Percentiles rank a stretch among this genome's conserved stretches.
Evolutionary conservation across 37 sponge, comb jelly and placozoan genomes (phyloP).

Genomic region (Crambe crambe): DNA sequence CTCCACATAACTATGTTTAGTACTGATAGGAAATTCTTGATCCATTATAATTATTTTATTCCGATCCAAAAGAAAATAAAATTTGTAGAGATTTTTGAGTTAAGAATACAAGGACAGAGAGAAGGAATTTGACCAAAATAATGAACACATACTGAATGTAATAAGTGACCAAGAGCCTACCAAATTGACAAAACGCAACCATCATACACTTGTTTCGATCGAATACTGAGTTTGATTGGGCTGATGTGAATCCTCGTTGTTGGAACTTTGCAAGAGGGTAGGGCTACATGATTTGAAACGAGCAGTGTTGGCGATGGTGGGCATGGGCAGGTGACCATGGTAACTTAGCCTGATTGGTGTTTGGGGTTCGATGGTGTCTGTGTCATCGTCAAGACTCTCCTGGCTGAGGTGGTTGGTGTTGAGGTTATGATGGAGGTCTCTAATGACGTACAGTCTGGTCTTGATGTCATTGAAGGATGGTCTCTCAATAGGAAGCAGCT

Average conservation of each 20-base stretch:
- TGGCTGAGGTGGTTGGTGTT: neutral
- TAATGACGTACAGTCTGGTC: slow-evolving; percentile 4
- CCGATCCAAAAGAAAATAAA: no score
- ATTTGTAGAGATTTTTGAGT: neutral
- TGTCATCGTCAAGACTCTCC: neutral
- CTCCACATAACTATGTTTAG: neutral
- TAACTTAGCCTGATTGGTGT: slow-evolving; percentile 11
- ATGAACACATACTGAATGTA: neutral
- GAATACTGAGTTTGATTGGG: neutral
- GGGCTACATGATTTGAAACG: slow-evolving; percentile 1
- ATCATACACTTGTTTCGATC: neutral
- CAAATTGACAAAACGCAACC: neutral
- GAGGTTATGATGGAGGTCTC: neutral
- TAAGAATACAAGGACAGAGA: neutral
- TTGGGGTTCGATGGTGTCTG: slow-evolving; percentile 5
- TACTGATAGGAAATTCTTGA: no score
- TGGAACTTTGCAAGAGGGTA: neutral
- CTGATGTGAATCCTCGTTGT: neutral
- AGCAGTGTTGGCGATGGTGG: neutral
- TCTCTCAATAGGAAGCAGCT: slow-evolving; percentile 57
- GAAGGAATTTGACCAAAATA: neutral
- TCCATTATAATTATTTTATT: no score
- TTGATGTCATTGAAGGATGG: slow-evolving; percentile 45
- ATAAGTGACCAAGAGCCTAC: neutral
- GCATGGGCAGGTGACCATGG: neutral